Evolutionary conservation across 1,140 invertebrate genomes (phyloP).

Genomic region (Listronotus bonariensis): DNA sequence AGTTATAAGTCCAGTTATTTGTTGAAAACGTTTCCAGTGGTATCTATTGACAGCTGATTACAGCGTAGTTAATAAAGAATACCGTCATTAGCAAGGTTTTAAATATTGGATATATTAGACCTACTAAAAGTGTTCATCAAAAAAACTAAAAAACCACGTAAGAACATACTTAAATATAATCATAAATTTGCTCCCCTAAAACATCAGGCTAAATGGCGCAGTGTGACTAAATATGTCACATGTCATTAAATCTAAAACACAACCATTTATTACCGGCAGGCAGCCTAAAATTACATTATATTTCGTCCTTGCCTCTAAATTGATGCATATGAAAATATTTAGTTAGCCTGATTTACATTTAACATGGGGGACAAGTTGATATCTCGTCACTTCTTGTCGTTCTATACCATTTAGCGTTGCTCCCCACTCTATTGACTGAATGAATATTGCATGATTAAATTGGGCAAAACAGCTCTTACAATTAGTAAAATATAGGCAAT

Average conservation of each 20-base stretch:
- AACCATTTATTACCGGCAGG: constrained; percentile 41
- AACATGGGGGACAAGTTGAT: constrained; percentile 30
- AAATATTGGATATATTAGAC: no score
- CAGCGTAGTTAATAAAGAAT: no score
- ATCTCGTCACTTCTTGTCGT: constrained; percentile 38
- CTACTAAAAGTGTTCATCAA: no score
- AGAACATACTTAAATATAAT: neutral
- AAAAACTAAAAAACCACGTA: no score
- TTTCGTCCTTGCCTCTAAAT: constrained; percentile 41
- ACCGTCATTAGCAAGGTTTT: no score
- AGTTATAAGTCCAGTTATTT: no score
- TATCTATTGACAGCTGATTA: no score
- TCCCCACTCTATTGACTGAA: constrained; percentile 18
- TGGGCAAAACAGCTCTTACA: constrained; percentile 42
- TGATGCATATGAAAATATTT: constrained; percentile 50
- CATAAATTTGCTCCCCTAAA: constrained; percentile 11
- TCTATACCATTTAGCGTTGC: constrained; percentile 35
- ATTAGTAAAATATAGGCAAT: constrained; percentile 47
- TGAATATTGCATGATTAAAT: constrained; percentile 37
- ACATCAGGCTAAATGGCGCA: constrained; percentile 30
- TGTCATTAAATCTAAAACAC: constrained; percentile 42
- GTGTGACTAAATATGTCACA: constrained; percentile 40
- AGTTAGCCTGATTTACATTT: constrained; percentile 48
- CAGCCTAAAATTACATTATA: constrained; percentile 40
- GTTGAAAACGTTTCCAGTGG: no score